phyloP scores from a whole-genome alignment of 2,113 vertebrate genomes.

The Caranx melampygus region DNA sequence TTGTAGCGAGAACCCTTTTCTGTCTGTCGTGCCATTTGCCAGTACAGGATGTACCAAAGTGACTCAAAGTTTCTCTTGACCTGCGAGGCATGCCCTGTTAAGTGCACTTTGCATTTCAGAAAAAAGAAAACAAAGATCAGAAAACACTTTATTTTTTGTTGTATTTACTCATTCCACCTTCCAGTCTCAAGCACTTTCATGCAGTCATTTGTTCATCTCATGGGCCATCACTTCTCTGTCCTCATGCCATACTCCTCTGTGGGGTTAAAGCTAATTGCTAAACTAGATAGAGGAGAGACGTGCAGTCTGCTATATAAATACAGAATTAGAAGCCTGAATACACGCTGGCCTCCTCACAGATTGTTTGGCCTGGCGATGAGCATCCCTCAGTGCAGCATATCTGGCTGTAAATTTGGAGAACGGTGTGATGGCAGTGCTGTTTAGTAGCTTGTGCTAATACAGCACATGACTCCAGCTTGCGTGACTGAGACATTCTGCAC shows the following conservation, averaged over 20 bases:
- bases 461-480: conserved; percentile 43
- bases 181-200: conserved; percentile 11
- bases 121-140: conserved; percentile 5
- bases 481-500: conserved; percentile 58
- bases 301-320: too few species aligned
- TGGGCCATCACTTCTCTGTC: conserved; percentile 32
- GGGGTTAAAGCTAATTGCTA: conserved; percentile 17
- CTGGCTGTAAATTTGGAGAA: conserved; percentile 20
- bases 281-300: conserved; percentile 2
- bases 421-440: background rate
- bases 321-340: background rate
- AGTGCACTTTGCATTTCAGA: conserved; percentile 46
- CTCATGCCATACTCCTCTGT: conserved; percentile 22
- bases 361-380: conserved; percentile 26
- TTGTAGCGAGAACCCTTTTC: background rate
- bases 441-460: conserved; percentile 24
- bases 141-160: background rate
- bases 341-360: conserved; percentile 30
- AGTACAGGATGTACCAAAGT: conserved; percentile 3
- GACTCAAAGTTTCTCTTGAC: background rate
- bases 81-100: conserved; percentile 13
- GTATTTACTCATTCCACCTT: conserved; percentile 19
- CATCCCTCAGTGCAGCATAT: background rate
- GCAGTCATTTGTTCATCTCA: conserved; percentile 36
- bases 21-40: background rate